Conservation (phyloP, 2,797 vertebrate species). For the Crotalus adamanteus region DNA sequence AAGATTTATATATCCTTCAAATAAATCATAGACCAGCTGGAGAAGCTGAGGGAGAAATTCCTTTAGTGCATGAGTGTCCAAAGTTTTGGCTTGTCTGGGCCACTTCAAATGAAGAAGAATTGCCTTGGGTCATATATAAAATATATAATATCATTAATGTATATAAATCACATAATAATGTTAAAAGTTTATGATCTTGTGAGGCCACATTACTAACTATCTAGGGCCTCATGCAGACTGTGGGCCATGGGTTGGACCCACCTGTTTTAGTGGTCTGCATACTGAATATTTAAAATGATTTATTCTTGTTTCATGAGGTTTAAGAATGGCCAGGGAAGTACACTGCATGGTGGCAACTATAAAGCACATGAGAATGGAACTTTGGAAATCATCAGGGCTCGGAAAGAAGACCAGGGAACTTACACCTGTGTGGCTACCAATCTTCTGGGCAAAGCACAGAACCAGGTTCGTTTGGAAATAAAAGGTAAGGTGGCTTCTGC, state of each 20-base stretch:
- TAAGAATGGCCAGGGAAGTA: conserved; percentile 96
- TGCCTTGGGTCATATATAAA: not conserved
- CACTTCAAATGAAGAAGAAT: not conserved
- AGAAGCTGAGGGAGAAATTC: not conserved
- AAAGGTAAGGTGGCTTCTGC: conserved; percentile 82
- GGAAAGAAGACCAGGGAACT: conserved; percentile 89
- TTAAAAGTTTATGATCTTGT: not conserved
- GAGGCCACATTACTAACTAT: not conserved
- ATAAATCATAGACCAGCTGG: not conserved
- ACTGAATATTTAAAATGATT: not conserved
- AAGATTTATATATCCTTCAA: not conserved
- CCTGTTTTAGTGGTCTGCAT: not conserved
- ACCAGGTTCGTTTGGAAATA: conserved; percentile 91
- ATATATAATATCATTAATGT: not conserved
- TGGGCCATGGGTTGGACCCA: not conserved
- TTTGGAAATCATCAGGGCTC: conserved; percentile 84
- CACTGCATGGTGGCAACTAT: conserved; percentile 92
- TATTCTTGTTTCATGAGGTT: conserved; percentile 81
- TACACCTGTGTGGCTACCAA: conserved; percentile 95
- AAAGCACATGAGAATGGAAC: conserved; percentile 87
- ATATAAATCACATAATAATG: not conserved
- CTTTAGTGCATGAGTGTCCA: not conserved
- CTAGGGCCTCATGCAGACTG: not conserved
- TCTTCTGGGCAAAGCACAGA: conserved; percentile 87
- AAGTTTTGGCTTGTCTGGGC: not conserved